These are phyloP conservation scores for Aleiodes sp. DNA, from an alignment of 1,140 invertebrate genomes.

Conservation along the genomic window DNA sequence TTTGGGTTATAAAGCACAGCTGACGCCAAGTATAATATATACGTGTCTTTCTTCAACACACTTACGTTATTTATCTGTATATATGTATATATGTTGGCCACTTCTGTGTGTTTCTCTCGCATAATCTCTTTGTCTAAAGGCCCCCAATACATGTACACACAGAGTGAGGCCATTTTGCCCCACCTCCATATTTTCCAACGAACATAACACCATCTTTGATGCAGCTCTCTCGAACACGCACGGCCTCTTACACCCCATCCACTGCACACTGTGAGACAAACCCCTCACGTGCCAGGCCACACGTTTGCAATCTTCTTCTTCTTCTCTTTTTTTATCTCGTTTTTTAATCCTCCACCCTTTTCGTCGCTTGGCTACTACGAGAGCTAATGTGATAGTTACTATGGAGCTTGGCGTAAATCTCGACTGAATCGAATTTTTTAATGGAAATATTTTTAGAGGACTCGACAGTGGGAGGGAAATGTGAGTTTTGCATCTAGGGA, in stretches of 20 bases:
- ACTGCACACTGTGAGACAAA: background rate
- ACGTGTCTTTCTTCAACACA: background rate
- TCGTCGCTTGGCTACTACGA: too few species aligned
- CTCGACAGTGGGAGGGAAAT: too few species aligned
- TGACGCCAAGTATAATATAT: conserved; percentile 6
- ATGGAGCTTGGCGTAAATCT: conserved; percentile 24
- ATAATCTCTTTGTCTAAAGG: too few species aligned
- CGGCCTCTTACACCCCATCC: conserved; percentile 13
- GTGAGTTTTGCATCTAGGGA: too few species aligned
- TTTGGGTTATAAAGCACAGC: conserved; percentile 14
- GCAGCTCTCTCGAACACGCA: conserved; percentile 11
- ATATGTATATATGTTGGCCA: too few species aligned
- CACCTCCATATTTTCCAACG: background rate
- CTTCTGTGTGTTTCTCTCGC: background rate
- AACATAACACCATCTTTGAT: background rate
- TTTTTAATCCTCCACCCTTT: too few species aligned
- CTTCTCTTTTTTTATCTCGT: too few species aligned
- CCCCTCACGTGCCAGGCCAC: background rate
- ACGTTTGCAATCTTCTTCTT: background rate
- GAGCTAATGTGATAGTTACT: too few species aligned
- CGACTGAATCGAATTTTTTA: background rate
- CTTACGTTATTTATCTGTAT: too few species aligned
- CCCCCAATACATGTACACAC: too few species aligned
- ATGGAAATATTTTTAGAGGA: background rate
- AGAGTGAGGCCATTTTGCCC: too few species aligned